These are phyloP conservation scores for Aurelia aurita DNA, from an alignment of 30 jellyfish, hydroid and myxozoan species.

Conservation along the genomic window DNA sequence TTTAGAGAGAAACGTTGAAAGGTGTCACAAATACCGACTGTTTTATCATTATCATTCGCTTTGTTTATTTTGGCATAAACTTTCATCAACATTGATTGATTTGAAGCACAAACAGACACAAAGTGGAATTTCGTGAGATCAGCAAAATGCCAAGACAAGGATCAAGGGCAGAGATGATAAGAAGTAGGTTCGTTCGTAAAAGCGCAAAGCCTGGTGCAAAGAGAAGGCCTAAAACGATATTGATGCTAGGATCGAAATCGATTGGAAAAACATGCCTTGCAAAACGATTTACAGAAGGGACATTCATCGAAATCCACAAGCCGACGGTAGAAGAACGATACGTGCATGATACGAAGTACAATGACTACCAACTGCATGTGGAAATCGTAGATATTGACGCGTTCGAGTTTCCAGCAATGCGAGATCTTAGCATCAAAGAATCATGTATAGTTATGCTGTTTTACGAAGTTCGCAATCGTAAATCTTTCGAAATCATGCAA, in stretches of 20 bases:
- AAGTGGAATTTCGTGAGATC: too few relatives aligned
- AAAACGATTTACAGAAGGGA: constrained; percentile 42
- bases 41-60: too few relatives aligned
- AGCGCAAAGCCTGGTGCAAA: constrained; percentile 76
- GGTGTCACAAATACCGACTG: too few relatives aligned
- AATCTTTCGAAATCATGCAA: constrained; percentile 57
- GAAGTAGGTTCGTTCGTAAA: constrained; percentile 56
- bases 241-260: constrained; percentile 46
- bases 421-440: constrained; percentile 57
- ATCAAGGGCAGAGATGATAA: constrained; percentile 7
- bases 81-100: too few relatives aligned
- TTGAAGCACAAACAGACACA: too few relatives aligned
- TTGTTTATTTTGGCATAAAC: too few relatives aligned
- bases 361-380: constrained; percentile 5
- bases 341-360: constrained; percentile 1
- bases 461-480: constrained; percentile 53
- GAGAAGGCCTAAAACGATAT: constrained; percentile 40
- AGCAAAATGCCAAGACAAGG: constrained; percentile 51
- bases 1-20: too few relatives aligned
- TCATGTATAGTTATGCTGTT: constrained; percentile 39
- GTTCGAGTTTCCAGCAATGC: constrained; percentile 64
- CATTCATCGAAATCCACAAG: constrained; percentile 10
- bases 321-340: constrained; percentile 65
- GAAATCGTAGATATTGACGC: constrained; percentile 63
- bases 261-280: constrained; percentile 61